These are phyloP conservation scores for Acromyrmex echinatior DNA, from an alignment of 1,140 invertebrate species.

Conservation along the genomic window DNA sequence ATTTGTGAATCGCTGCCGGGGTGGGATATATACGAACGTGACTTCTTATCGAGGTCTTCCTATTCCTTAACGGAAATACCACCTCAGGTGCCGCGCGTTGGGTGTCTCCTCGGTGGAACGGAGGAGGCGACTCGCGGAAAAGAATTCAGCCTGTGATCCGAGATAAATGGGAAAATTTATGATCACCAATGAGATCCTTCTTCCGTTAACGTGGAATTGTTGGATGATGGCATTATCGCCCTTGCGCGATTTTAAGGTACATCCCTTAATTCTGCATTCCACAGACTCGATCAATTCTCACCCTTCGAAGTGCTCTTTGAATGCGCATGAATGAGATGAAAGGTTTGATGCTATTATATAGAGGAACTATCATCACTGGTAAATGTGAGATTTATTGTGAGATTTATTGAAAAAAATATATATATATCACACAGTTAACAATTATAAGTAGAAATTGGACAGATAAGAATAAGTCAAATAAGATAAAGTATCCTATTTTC, in stretches of 20 bases:
- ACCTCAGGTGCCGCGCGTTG: neutral
- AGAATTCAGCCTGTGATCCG: constrained; percentile 41
- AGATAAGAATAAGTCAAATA: too few relatives aligned
- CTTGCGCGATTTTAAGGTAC: constrained; percentile 14
- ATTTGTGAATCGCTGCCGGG: constrained; percentile 60
- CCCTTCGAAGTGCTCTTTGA: neutral
- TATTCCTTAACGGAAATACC: constrained; percentile 40
- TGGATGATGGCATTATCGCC: constrained; percentile 13
- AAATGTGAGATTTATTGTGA: neutral
- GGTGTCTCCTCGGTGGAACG: neutral
- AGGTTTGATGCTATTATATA: neutral
- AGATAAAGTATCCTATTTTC: too few relatives aligned
- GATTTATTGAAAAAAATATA: neutral
- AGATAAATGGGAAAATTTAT: constrained; percentile 60
- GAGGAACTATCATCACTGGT: neutral
- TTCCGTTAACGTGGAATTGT: constrained; percentile 13
- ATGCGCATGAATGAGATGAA: constrained; percentile 5
- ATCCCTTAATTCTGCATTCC: neutral
- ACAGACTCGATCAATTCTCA: constrained; percentile 13
- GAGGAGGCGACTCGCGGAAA: neutral
- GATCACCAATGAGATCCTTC: constrained; percentile 41
- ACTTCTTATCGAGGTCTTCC: constrained; percentile 50
- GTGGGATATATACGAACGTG: constrained; percentile 55
- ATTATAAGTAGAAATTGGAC: too few relatives aligned
- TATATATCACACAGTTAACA: neutral